These are phyloP conservation scores for Rhysida immarginata DNA, from an alignment of 1,140 invertebrate genomes.

Conservation along the genomic window DNA sequence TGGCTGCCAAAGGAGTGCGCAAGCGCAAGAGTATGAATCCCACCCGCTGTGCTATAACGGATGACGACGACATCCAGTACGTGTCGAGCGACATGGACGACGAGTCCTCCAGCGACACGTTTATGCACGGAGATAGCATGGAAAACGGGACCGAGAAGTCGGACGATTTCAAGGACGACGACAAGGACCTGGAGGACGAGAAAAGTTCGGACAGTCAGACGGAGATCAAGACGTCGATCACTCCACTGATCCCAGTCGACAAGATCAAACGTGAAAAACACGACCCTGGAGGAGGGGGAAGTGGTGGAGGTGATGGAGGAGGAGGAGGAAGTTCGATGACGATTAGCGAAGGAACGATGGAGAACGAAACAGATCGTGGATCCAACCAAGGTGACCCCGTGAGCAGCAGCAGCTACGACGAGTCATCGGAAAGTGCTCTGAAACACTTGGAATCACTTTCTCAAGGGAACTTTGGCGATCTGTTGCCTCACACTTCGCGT, in stretches of 20 bases:
- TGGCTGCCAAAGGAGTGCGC: slow-evolving; percentile 29
- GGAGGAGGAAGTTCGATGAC: no score
- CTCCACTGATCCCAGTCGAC: slow-evolving; percentile 10
- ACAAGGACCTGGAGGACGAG: slow-evolving; percentile 23
- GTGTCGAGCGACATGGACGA: slow-evolving; percentile 4
- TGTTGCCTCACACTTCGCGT: slow-evolving; percentile 16
- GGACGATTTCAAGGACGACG: slow-evolving; percentile 17
- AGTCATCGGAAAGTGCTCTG: slow-evolving; percentile 42
- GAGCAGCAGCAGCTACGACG: slow-evolving; percentile 12
- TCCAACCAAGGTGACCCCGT: slow-evolving; percentile 6
- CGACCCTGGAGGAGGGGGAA: not conserved
- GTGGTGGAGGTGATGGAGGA: slow-evolving; percentile 5
- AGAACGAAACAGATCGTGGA: slow-evolving; percentile 17
- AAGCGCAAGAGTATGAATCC: slow-evolving; percentile 87
- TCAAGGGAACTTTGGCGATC: slow-evolving; percentile 51
- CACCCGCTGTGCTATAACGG: slow-evolving; percentile 49
- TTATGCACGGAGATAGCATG: slow-evolving; percentile 14
- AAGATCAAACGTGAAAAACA: slow-evolving; percentile 8
- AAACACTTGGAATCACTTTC: slow-evolving; percentile 63
- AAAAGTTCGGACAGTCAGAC: slow-evolving; percentile 15
- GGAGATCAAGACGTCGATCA: not conserved
- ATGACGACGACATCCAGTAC: slow-evolving; percentile 38
- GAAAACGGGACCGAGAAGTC: slow-evolving; percentile 22
- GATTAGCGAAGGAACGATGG: slow-evolving; percentile 17
- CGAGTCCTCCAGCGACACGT: slow-evolving; percentile 18